Conservation (phyloP, 2,888 invertebrate genomes). For the Rhaphigaster nebulosa region DNA sequence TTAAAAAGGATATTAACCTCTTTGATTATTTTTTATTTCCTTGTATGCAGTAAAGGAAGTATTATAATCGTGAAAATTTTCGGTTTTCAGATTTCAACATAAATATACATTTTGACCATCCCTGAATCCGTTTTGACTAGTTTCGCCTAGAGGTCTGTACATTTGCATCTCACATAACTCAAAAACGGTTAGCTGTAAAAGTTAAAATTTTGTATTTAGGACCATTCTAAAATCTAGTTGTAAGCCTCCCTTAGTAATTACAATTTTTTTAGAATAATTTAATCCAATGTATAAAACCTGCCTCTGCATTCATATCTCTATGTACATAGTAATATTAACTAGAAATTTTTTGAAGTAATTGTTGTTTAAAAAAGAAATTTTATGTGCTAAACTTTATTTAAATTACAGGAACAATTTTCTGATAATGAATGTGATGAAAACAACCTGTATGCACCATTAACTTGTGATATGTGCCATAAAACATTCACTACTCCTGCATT, state of each 20-base stretch:
- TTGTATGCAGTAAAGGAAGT: too few species aligned
- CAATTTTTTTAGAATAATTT: background rate
- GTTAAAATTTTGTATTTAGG: too few species aligned
- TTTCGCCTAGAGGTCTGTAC: too few species aligned
- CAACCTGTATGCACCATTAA: constrained; percentile 77
- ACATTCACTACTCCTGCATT: constrained; percentile 85
- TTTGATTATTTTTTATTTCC: too few species aligned
- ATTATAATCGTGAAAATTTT: too few species aligned
- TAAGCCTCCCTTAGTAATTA: too few species aligned
- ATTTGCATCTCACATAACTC: too few species aligned
- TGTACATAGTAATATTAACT: background rate
- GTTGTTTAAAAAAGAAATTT: background rate
- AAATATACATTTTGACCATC: too few species aligned
- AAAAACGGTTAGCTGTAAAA: too few species aligned
- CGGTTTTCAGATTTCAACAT: too few species aligned
- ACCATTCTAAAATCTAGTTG: too few species aligned
- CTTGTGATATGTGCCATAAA: constrained; percentile 87
- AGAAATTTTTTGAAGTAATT: background rate
- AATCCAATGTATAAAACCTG: background rate
- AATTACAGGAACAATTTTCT: constrained; percentile 60
- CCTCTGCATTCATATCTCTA: background rate
- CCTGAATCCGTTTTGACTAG: too few species aligned
- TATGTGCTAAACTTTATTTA: background rate
- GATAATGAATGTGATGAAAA: constrained; percentile 64
- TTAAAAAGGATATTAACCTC: background rate